Base-by-base conservation (phyloP, 2,888 invertebrate genomes). In the Scelioninae gen. 2 region DNA sequence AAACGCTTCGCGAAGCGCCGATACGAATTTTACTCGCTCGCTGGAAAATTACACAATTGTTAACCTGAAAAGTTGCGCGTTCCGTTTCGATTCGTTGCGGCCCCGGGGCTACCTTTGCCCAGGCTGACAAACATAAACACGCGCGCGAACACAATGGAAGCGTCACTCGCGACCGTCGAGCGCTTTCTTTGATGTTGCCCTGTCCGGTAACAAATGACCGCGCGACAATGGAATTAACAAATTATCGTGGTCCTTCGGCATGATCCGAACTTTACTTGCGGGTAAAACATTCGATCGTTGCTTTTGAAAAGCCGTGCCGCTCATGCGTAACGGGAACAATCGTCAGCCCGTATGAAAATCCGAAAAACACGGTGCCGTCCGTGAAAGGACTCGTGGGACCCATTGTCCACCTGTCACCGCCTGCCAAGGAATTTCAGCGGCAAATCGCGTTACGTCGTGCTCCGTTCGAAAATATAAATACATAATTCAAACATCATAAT, bases 331-430 rank as follows among this genome's bases (percentile, higher is more conserved):
- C 73, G 68, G 73, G 81, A 79, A 82, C 82, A 85, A 83, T 83
- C 79, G 81, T 41, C 61, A 76, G 77, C 76, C 77, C 79, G 77
- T 81, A 81, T 76, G 81, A 84, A 72, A 45, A 83, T 84, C 84
- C 75, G 78, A 79, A 83, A 85, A 85, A 85, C 82, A 85, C 76
- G 80, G 78, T 77, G 74, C 73, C 77, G 78, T 75, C 78, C 76
- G 78, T 76, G 76, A 78, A 78, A 79, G 81, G 78, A 76, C 79
- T 77, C 78, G 57, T 63, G 70, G 65, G 61, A 68, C 52, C 73
- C 50, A 68, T 73, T 71, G 71, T 71, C 37, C 61, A 10, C 48
- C 84, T 85, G 84, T 85, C 77, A 82, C 81, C 81, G 82, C 61
- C 68, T 57, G 46, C 65, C 48, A 31, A 57, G 28, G 19, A 58